Evolutionary conservation across 2,888 invertebrate genomes (phyloP).

Genomic region (Megalurothrips usitatus): DNA sequence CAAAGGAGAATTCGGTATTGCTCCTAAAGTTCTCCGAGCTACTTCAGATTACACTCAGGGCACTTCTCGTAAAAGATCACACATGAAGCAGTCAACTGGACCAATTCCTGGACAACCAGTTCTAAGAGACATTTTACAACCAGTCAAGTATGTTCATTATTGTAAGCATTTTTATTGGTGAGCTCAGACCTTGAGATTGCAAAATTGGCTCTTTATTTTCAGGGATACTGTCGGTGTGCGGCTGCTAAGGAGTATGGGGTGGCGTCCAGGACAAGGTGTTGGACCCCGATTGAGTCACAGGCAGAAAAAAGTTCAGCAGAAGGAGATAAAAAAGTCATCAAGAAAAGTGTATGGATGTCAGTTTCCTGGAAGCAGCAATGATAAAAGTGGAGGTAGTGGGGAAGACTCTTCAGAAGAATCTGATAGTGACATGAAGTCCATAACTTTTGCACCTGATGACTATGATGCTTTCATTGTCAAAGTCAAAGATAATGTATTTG

Average conservation of each 20-base stretch:
- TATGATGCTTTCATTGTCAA: constrained; percentile 66
- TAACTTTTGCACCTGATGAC: constrained; percentile 74
- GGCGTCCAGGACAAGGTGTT: constrained; percentile 83
- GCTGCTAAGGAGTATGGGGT: constrained; percentile 85
- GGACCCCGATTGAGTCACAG: constrained; percentile 56
- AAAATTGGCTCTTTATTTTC: constrained; percentile 35
- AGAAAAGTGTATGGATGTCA: constrained; percentile 48
- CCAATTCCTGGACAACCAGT: constrained; percentile 63
- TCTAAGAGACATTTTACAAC: constrained; percentile 62
- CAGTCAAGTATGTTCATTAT: constrained; percentile 41
- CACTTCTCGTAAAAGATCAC: constrained; percentile 41
- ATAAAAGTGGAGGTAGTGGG: constrained; percentile 35
- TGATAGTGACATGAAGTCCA: constrained; percentile 54
- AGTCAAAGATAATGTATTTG: constrained; percentile 77
- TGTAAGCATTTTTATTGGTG: constrained; percentile 27
- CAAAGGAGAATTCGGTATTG: constrained; percentile 89
- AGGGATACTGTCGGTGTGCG: constrained; percentile 85
- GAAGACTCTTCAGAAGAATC: constrained; percentile 48
- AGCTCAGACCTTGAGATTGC: background rate
- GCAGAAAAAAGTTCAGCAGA: constrained; percentile 45
- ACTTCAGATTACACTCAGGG: constrained; percentile 65
- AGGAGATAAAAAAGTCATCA: constrained; percentile 38
- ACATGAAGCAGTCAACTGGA: constrained; percentile 43
- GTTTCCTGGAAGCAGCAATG: constrained; percentile 41
- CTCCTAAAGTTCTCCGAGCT: constrained; percentile 78